Evolutionary conservation across 2,888 invertebrate species (phyloP).

Genomic region (Plebejus argus): DNA sequence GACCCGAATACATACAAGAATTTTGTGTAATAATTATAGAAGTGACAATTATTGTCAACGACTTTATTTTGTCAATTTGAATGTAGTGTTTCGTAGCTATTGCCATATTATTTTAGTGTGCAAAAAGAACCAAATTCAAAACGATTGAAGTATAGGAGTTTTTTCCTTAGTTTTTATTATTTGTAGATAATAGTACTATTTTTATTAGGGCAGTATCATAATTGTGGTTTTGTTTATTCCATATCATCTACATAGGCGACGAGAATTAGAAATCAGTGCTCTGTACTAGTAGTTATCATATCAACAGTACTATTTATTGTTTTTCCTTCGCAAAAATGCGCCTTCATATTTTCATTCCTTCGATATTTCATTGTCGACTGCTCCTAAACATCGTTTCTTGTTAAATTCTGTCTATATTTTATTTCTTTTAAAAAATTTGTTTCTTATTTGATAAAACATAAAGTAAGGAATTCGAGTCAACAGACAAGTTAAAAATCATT

Average conservation of each 20-base stretch:
- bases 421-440: not conserved
- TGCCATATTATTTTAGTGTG: too few species aligned
- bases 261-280: slow-evolving; percentile 40
- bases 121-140: too few species aligned
- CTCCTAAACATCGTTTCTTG: not conserved
- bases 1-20: too few species aligned
- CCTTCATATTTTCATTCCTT: slow-evolving; percentile 3
- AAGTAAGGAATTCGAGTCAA: not conserved
- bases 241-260: slow-evolving; percentile 40
- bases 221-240: slow-evolving; percentile 44
- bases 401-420: not conserved
- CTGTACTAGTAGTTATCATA: slow-evolving; percentile 44
- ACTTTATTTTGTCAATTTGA: too few species aligned
- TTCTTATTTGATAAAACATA: not conserved
- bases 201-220: slow-evolving; percentile 40
- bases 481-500: not conserved
- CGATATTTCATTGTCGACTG: not conserved
- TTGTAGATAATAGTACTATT: slow-evolving; percentile 36
- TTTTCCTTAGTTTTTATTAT: too few species aligned
- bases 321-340: slow-evolving; percentile 60
- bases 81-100: too few species aligned
- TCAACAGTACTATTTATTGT: slow-evolving; percentile 52
- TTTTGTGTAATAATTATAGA: too few species aligned
- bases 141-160: too few species aligned
- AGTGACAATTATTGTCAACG: too few species aligned